Conservation (phyloP, 2,888 invertebrate genomes). For the Stomorhina lunata region DNA sequence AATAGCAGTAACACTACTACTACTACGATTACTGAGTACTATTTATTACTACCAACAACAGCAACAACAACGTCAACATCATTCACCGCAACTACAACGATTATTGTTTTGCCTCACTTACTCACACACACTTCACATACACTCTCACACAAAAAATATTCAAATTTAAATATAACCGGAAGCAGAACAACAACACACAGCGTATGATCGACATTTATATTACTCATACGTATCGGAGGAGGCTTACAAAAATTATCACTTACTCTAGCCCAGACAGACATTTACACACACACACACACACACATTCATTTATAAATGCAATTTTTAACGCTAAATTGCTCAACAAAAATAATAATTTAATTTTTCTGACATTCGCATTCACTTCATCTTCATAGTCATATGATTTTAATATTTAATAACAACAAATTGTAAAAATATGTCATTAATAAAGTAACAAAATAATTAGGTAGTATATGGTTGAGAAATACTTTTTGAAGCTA, state of each 20-base stretch:
- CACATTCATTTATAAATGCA: not conserved
- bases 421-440: too few relatives aligned
- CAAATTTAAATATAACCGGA: too few relatives aligned
- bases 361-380: conserved; percentile 63
- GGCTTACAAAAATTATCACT: too few relatives aligned
- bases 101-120: not conserved
- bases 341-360: conserved; percentile 68
- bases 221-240: not conserved
- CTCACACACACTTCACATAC: too few relatives aligned
- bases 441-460: too few relatives aligned
- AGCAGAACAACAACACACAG: conserved; percentile 68
- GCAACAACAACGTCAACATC: not conserved
- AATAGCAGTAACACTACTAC: not conserved
- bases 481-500: too few relatives aligned
- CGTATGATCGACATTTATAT: conserved; percentile 64
- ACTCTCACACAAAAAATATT: not conserved
- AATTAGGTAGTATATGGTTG: too few relatives aligned
- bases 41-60: too few relatives aligned
- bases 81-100: not conserved
- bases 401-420: conserved; percentile 39
- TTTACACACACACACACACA: conserved; percentile 45
- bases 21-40: too few relatives aligned
- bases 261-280: too few relatives aligned
- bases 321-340: too few relatives aligned
- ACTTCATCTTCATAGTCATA: conserved; percentile 76